Conservation (phyloP, 2,797 vertebrate species). For the Spinibarbus caldwelli region DNA sequence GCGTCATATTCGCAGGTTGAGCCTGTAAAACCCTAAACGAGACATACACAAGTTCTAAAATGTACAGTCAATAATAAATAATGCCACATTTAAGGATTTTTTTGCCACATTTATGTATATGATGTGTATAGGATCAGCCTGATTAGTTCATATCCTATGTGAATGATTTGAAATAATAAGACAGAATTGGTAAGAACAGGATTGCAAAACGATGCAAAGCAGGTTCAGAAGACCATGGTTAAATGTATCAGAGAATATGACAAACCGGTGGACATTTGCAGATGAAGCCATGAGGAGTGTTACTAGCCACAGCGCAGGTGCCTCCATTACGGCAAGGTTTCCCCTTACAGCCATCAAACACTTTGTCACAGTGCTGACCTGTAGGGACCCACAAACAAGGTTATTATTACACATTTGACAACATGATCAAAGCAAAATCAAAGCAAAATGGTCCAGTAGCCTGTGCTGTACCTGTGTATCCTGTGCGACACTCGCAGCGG, state of each 20-base stretch:
- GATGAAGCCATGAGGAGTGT: slow-evolving; percentile 93
- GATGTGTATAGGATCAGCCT: neutral
- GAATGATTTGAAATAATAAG: neutral
- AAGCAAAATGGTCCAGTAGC: neutral
- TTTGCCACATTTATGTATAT: neutral
- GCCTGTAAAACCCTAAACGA: slow-evolving; percentile 88
- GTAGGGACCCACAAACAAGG: slow-evolving; percentile 24
- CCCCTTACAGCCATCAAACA: slow-evolving; percentile 91
- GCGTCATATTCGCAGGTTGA: slow-evolving; percentile 91
- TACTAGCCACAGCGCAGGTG: slow-evolving; percentile 91
- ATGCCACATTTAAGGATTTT: no score
- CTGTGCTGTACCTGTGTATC: slow-evolving; percentile 84
- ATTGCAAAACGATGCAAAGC: neutral
- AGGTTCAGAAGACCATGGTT: neutral
- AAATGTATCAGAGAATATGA: slow-evolving; percentile 37
- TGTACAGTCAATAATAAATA: no score
- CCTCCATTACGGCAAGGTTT: slow-evolving; percentile 91
- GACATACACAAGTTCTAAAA: neutral
- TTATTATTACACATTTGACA: no score
- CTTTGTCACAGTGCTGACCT: slow-evolving; percentile 90
- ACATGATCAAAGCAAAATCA: neutral
- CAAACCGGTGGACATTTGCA: slow-evolving; percentile 93
- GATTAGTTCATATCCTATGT: neutral
- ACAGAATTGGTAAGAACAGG: neutral
- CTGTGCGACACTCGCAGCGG: slow-evolving; percentile 92